A percentile compares a stretch with the other conserved stretches of the same genome.
These are phyloP conservation scores for Trinectes maculatus DNA, from an alignment of 2,113 vertebrate species.

Conservation along the genomic window DNA sequence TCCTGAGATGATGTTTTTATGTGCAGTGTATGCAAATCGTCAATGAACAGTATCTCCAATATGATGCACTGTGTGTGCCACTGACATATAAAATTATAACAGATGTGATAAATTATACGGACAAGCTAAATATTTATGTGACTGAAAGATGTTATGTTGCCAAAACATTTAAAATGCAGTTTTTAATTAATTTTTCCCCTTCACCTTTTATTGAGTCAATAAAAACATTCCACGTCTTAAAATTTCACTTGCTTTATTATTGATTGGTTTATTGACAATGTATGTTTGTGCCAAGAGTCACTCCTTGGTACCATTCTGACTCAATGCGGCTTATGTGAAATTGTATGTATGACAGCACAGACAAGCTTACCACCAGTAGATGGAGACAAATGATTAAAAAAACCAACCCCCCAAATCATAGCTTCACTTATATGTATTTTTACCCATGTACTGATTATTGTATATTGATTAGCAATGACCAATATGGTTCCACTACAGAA, in stretches of 20 bases:
- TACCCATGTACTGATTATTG: neutral
- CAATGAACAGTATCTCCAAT: no score
- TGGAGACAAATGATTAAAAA: slow-evolving; percentile 19
- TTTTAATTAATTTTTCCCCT: neutral
- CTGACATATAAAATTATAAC: neutral
- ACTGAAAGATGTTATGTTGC: slow-evolving; percentile 7
- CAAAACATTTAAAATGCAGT: neutral
- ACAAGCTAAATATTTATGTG: slow-evolving; percentile 22
- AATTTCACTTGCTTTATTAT: slow-evolving; percentile 3
- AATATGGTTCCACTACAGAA: neutral
- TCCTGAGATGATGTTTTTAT: neutral
- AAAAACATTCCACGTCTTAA: slow-evolving; percentile 39
- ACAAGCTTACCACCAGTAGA: slow-evolving; percentile 1
- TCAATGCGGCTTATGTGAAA: no score
- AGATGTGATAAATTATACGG: slow-evolving; percentile 36
- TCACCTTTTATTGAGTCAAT: slow-evolving; percentile 27
- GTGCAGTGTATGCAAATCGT: slow-evolving; percentile 3
- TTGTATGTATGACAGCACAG: neutral
- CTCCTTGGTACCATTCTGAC: neutral
- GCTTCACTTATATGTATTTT: neutral
- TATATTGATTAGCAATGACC: neutral
- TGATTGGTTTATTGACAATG: neutral
- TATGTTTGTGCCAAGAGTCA: neutral
- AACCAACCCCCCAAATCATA: neutral
- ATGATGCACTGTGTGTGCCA: slow-evolving; percentile 7